phyloP scores from a whole-genome alignment of 2,797 vertebrate genomes.

The Ciconia nigra region DNA sequence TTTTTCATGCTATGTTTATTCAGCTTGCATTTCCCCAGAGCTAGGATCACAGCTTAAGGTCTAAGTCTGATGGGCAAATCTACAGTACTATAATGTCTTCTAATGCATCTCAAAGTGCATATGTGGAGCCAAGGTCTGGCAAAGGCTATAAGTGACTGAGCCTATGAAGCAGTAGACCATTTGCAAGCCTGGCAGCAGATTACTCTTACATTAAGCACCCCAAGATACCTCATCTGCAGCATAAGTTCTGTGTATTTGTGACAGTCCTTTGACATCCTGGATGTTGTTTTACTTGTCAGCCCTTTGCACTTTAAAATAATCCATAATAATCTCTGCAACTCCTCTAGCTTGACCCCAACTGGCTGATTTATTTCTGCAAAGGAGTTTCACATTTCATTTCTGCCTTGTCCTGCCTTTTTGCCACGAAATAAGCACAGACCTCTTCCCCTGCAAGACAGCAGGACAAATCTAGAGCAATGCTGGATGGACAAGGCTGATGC shows the following conservation, averaged over 20 bases:
- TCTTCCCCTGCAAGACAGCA: background rate
- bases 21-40: background rate
- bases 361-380: background rate
- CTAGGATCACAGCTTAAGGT: background rate
- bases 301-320: constrained; percentile 30
- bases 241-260: background rate
- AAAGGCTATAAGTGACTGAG: background rate
- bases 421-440: background rate
- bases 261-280: background rate
- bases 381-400: background rate
- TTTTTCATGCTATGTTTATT: background rate
- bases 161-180: background rate
- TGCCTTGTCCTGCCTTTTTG: background rate
- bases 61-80: background rate
- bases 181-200: background rate
- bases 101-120: background rate
- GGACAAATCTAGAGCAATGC: background rate
- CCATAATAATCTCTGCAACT: background rate
- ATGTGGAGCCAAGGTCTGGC: background rate
- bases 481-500: background rate
- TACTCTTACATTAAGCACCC: background rate
- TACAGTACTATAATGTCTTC: background rate
- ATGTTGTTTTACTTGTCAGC: background rate
- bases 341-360: background rate
- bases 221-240: background rate